Percentiles rank a stretch among this genome's conserved stretches.
These are phyloP conservation scores for Drosophila nikananu DNA, from an alignment of 1,140 invertebrate species.

Conservation along the genomic window DNA sequence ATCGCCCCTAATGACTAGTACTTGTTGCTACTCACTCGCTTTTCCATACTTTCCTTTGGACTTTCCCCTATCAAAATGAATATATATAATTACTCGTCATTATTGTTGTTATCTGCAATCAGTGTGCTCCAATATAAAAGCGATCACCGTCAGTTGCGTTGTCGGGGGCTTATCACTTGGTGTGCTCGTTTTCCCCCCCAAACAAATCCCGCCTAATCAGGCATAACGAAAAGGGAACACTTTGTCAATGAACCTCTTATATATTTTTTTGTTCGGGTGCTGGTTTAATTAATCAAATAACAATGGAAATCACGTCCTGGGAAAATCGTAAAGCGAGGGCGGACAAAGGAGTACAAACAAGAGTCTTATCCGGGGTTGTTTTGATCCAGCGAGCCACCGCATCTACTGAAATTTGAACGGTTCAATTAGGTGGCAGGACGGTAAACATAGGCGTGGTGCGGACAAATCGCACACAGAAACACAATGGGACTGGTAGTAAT, in stretches of 20 bases:
- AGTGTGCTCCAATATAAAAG: conserved; percentile 3
- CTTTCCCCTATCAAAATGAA: not conserved
- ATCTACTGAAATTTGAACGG: conserved; percentile 50
- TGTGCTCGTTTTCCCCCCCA: not conserved
- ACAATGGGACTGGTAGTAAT: conserved; percentile 22
- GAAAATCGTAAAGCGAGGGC: conserved; percentile 17
- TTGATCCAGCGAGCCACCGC: conserved; percentile 6
- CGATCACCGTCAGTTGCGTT: conserved; percentile 12
- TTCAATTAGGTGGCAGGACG: conserved; percentile 58
- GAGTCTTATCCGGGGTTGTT: conserved; percentile 34
- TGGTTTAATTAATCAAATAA: conserved; percentile 36
- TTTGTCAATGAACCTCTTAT: conserved; percentile 14
- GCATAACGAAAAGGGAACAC: not conserved
- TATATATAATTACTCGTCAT: conserved; percentile 6
- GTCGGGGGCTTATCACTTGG: not conserved
- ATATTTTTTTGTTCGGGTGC: not conserved
- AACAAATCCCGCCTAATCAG: conserved; percentile 22
- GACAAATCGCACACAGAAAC: conserved; percentile 14
- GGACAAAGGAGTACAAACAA: conserved; percentile 11
- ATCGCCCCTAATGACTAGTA: not conserved
- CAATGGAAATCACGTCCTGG: conserved; percentile 23
- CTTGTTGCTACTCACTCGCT: not conserved
- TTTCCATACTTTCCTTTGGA: not conserved
- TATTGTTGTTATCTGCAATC: conserved; percentile 11
- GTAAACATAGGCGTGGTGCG: conserved; percentile 30